Evolutionary conservation across 1,140 invertebrate species (phyloP).

Genomic region (Sarcophaga peregrina): DNA sequence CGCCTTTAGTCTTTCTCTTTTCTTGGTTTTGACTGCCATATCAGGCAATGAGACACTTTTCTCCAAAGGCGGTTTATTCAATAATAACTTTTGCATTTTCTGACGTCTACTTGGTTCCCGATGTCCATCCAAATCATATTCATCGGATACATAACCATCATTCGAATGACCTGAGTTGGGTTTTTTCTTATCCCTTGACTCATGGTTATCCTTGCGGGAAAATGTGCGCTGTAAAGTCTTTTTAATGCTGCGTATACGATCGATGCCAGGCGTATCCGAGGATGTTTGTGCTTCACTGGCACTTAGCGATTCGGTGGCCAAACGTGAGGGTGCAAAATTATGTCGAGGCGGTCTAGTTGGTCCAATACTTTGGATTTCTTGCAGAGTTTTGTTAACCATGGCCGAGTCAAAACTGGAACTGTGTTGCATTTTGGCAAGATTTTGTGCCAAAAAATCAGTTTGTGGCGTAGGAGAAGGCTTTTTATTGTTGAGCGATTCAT

Average conservation of each 20-base stretch:
- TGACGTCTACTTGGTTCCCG: neutral
- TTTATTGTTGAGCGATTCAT: constrained; percentile 23
- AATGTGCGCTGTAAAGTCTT: constrained; percentile 69
- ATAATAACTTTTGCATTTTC: constrained; percentile 41
- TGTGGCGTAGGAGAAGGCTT: constrained; percentile 55
- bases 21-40: constrained; percentile 79
- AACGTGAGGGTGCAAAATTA: constrained; percentile 54
- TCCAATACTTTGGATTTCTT: constrained; percentile 39
- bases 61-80: constrained; percentile 72
- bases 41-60: constrained; percentile 86
- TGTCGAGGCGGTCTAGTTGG: constrained; percentile 60
- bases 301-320: constrained; percentile 35
- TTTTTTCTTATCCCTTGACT: constrained; percentile 63
- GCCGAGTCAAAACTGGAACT: constrained; percentile 41
- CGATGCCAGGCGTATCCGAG: constrained; percentile 44
- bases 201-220: constrained; percentile 68
- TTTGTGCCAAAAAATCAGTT: constrained; percentile 62
- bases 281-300: neutral
- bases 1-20: constrained; percentile 75
- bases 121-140: constrained; percentile 51
- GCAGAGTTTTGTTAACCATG: constrained; percentile 19
- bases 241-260: constrained; percentile 68
- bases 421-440: constrained; percentile 51
- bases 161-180: constrained; percentile 68
- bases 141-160: constrained; percentile 70